A percentile compares a stretch with the other conserved stretches of the same genome.
Evolutionary conservation across 2,888 invertebrate species (phyloP).

Genomic region (Drosophila koepferae): DNA sequence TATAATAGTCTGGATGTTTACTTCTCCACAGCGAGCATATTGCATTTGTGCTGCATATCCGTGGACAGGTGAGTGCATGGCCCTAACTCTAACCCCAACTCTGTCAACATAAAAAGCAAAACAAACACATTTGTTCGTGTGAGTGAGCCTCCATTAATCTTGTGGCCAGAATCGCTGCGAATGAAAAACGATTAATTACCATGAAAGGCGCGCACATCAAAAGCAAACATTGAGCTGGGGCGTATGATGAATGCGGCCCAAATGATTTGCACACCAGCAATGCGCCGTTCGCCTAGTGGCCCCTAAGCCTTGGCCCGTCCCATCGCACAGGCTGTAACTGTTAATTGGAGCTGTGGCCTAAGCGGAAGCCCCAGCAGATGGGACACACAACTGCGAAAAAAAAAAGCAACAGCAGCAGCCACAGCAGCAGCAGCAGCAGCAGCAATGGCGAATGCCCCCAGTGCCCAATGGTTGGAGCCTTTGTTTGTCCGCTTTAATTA

Average conservation of each 20-base stretch:
- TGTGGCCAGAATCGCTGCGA: slow-evolving; percentile 39
- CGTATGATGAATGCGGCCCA: slow-evolving; percentile 79
- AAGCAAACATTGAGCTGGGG: slow-evolving; percentile 71
- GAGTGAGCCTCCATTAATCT: slow-evolving; percentile 64
- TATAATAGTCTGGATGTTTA: slow-evolving; percentile 98
- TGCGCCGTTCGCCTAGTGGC: slow-evolving; percentile 10
- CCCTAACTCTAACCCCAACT: neutral
- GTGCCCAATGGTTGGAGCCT: slow-evolving; percentile 36
- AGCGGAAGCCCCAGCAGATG: slow-evolving; percentile 59
- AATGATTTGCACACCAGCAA: slow-evolving; percentile 68
- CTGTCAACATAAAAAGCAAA: neutral
- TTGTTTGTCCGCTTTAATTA: slow-evolving; percentile 74
- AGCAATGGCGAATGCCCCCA: slow-evolving; percentile 46
- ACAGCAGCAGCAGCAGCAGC: neutral
- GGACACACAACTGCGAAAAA: slow-evolving; percentile 27
- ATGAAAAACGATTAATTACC: slow-evolving; percentile 76
- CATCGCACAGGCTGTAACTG: slow-evolving; percentile 27
- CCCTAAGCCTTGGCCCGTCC: neutral
- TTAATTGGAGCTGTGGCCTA: slow-evolving; percentile 65
- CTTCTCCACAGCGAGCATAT: slow-evolving; percentile 96
- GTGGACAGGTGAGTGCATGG: slow-evolving; percentile 88
- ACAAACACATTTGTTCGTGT: slow-evolving; percentile 6
- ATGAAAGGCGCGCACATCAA: slow-evolving; percentile 74
- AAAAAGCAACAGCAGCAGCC: slow-evolving; percentile 18
- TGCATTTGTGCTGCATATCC: slow-evolving; percentile 97